These are phyloP conservation scores for Aspidapion aeneum DNA, from an alignment of 2,888 invertebrate species.

Conservation along the genomic window DNA sequence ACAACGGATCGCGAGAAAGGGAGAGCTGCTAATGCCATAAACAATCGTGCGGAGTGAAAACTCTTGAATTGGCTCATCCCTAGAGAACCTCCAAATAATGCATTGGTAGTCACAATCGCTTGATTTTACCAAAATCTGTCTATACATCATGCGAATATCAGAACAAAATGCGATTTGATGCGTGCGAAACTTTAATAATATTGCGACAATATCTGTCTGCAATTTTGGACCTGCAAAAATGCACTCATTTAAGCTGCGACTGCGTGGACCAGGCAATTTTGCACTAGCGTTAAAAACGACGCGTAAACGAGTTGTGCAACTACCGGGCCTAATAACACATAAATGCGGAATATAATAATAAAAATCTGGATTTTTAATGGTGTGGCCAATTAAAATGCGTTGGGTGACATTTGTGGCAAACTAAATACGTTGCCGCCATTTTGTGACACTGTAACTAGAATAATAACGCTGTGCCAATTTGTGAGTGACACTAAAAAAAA, in stretches of 20 bases:
- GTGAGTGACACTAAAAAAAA: no score
- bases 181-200: not conserved
- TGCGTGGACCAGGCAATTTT: not conserved
- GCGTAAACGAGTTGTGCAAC: not conserved
- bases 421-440: no score
- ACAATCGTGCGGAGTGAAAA: not conserved
- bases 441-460: no score
- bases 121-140: not conserved
- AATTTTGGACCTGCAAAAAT: not conserved
- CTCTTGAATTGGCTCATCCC: not conserved
- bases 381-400: no score
- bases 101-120: not conserved
- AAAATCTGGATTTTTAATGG: not conserved
- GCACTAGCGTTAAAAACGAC: not conserved
- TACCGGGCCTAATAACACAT: not conserved
- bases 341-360: not conserved
- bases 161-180: not conserved
- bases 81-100: not conserved
- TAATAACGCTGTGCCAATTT: no score
- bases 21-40: no score
- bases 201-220: not conserved
- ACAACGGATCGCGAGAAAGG: not conserved
- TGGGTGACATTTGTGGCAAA: no score
- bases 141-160: not conserved
- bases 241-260: no score